Base-by-base conservation (phyloP, 2,113 vertebrate genomes). In the Eupsittula cactorum region DNA sequence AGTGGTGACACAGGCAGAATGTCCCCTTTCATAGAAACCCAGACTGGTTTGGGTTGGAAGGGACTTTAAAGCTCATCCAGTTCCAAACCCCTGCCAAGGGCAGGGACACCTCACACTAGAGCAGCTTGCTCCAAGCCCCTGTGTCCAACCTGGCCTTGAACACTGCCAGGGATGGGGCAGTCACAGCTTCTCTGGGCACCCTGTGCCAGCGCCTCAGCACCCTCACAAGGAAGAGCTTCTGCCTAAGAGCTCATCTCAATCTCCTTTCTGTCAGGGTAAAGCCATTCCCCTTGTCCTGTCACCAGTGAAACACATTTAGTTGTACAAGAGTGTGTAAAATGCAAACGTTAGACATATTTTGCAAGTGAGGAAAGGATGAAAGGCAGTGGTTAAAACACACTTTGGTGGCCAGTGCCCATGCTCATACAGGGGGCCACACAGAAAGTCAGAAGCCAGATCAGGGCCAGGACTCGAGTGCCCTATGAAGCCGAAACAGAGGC, bases 381-480 rank as follows among this genome's bases (percentile, higher is more conserved):
- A 68, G 12, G 31, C 18, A 33, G 21, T 82, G 47, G 52, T 47
- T 69, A 25, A 65, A 82, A 69, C 29, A 60, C 2, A 18, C 13
- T 46, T 63, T 20, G 42, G 53, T 68, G 81, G 29, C n/a, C 31
- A 53, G 9, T 9, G 13, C 23, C 35, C 3, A 2, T 7, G 12
- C 41, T 37, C 35, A 20, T 57, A 53, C 7, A n/a, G 28, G 57
- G 25, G 24, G 16, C 9, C 49, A 29, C 12, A 47, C 2, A 59
- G 37, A 65, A 49, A 67, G n/a, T 28, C 42, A 65, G 57, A 3
- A 6, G n/a, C n/a, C 44, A 65, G 20, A 37, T 74, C 29, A 67
- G 42, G 25, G 47, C 29, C 28, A 64, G 82, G 21, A 65, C 10
- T 78, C 0, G 0, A 3, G 6, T 10, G 14, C 21, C 37, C 33